Base-by-base conservation (phyloP, 1,140 invertebrate species). In the Procambarus virginalis region DNA sequence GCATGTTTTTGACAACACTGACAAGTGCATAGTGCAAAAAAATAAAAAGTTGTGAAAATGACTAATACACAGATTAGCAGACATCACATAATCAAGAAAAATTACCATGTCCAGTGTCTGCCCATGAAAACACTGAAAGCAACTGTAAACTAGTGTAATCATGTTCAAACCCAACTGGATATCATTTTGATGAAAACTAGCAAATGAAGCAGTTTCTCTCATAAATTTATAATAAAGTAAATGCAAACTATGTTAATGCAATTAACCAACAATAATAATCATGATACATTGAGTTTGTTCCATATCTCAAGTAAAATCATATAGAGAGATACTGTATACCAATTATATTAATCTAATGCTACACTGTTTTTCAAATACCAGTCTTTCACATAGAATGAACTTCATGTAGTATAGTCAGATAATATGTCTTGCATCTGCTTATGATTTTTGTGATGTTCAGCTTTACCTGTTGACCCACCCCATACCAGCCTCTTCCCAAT, bases 401-500 rank as follows among this genome's bases (percentile, higher is more conserved):
- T 55, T 55, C 8, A 55, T 55, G 8, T 55, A 9, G 4, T 55
- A 9, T 9, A 55, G 8, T 8, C 8, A 12, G 8, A 55, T 55
- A 9, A 9, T 55, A 9, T 55, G 8, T 5, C 4, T 55, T 68
- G 20, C 64, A 68, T 4, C 20, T 20, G 5, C 2, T 17, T 68
- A 17, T 17, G 4, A 20, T 0, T 68, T 5, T 68, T 17, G 6
- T 20, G 14, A 73, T 73, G 22, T 81, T 55, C 8, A 9, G 2
- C 12, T 55, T 12, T 83, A 89, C 88, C 88, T 84, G 75, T 89
- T 89, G 45, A 89, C 88, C 88, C 88, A 89, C 3, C 81, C 88
- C 82, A 78, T 84, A 34, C 88, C 82, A 34, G 70, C 88, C 48
- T 89, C 88, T 81, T 89, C 88, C 88, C 88, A 89, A 73, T 89